Base-by-base conservation (phyloP, 2,888 invertebrate species). In the Pollenia amentaria region DNA sequence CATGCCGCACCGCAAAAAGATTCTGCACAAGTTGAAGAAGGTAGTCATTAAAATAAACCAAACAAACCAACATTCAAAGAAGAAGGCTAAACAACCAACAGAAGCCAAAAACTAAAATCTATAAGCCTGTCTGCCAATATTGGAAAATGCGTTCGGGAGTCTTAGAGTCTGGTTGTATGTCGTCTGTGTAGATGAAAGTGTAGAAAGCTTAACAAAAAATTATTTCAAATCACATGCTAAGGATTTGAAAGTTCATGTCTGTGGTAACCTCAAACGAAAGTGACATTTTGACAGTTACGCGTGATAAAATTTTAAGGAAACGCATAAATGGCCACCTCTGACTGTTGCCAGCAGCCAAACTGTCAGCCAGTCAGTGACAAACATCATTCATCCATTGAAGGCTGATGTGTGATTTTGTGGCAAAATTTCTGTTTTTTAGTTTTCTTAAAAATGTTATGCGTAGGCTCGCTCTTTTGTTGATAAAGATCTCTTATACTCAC, bases 271-370 rank as follows among this genome's bases (percentile, higher is more conserved):
- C 72, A 84, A 82, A 84, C 73, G 80, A 87, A 87, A 87, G 84
- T 77, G 87, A 87, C 84, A 84, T 69, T 84, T 84, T 87, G 87
- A 87, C 87, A 87, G 87, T 84, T 84, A 87, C 67, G 84, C 84
- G 87, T 84, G 87, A 87, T 87, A 87, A 84, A 77, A 84, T 81
- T 84, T 83, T 16, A 78, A 29, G 40, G 48, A 55, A 78, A 67
- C 73, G 64, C 70, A 79, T 18, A 69, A 75, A 75, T 62, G 78
- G 78, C 73, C 78, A 79, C 78, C 73, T 84, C 12, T 42, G 42
- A 42, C 48, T 72, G 64, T 12, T 11, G 57, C 40, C 1, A 6
- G 29, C 29, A 29, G 1, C 29, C 29, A 29, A 29, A 21, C 21
- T 2, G 7, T 12, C 69, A 8, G 12, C 2, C 53, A 38, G 65